Evolutionary conservation across 1,140 invertebrate species (phyloP).

Genomic region (Cylas formicarius): DNA sequence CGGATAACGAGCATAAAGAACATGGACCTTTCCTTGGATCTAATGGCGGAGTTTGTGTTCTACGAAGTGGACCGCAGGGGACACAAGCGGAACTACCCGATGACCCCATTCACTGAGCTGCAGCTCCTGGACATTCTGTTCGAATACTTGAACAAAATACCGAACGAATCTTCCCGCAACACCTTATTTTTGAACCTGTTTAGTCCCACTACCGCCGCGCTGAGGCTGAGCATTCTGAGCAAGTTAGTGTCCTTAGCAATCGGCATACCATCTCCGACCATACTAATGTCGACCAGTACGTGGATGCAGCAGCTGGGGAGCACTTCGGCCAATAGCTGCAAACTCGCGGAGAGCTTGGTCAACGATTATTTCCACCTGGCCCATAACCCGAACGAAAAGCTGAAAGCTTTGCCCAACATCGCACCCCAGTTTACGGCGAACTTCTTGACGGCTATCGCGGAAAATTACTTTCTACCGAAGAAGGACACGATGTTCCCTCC

Average conservation of each 20-base stretch:
- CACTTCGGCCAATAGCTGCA: constrained; percentile 61
- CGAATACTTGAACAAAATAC: constrained; percentile 62
- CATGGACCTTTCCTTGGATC: constrained; percentile 59
- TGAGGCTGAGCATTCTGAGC: constrained; percentile 62
- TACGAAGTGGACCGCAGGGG: constrained; percentile 64
- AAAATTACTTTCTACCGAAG: constrained; percentile 55
- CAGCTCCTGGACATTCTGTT: constrained; percentile 68
- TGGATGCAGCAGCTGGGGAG: constrained; percentile 78
- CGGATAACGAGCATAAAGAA: constrained; percentile 48
- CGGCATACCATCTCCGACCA: constrained; percentile 61
- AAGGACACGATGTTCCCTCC: constrained; percentile 48
- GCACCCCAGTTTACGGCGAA: constrained; percentile 74
- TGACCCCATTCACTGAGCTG: constrained; percentile 63
- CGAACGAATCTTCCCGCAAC: constrained; percentile 66
- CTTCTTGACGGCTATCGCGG: constrained; percentile 71
- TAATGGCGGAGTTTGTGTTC: constrained; percentile 78
- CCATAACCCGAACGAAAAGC: constrained; percentile 54
- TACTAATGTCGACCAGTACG: constrained; percentile 69
- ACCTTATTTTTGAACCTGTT: constrained; percentile 74
- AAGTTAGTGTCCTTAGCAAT: constrained; percentile 72
- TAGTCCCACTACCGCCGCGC: constrained; percentile 57
- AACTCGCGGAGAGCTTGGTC: constrained; percentile 66
- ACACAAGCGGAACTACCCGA: constrained; percentile 45
- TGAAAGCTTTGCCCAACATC: constrained; percentile 59
- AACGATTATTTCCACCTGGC: constrained; percentile 70